These are phyloP conservation scores for Nycticryphes semicollaris DNA, from an alignment of 2,113 vertebrate species.

Conservation along the genomic window DNA sequence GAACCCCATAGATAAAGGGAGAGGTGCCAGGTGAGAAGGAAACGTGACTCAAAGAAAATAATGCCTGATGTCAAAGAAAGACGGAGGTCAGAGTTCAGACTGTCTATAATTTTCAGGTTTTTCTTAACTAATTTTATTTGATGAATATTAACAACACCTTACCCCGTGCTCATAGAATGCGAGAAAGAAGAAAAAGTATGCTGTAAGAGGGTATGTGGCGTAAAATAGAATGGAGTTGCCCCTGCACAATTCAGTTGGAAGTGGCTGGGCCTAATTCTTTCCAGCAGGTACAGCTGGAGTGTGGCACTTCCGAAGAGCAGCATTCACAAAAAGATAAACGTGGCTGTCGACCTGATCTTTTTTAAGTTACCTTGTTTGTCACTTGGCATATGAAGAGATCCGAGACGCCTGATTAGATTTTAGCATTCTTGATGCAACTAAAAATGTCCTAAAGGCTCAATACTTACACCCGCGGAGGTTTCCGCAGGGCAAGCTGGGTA, in stretches of 20 bases:
- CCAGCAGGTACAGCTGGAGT: neutral
- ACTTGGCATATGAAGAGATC: neutral
- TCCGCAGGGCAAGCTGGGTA: neutral
- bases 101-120: neutral
- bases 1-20: neutral
- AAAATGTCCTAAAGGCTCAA: constrained; percentile 16
- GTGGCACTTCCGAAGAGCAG: neutral
- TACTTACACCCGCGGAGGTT: neutral
- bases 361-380: neutral
- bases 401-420: constrained; percentile 1
- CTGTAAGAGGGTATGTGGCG: neutral
- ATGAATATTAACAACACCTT: too few species aligned
- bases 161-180: too few species aligned
- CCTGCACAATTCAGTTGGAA: neutral
- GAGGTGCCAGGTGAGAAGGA: neutral
- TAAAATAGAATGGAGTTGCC: neutral
- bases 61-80: neutral
- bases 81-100: neutral
- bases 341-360: neutral
- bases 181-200: neutral
- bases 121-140: too few species aligned
- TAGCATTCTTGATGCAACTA: neutral
- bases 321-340: neutral
- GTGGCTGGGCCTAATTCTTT: neutral
- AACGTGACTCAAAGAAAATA: rapidly evolving